Conservation (phyloP, 2,113 vertebrate genomes). For the Myanophis thanlyinensis region DNA sequence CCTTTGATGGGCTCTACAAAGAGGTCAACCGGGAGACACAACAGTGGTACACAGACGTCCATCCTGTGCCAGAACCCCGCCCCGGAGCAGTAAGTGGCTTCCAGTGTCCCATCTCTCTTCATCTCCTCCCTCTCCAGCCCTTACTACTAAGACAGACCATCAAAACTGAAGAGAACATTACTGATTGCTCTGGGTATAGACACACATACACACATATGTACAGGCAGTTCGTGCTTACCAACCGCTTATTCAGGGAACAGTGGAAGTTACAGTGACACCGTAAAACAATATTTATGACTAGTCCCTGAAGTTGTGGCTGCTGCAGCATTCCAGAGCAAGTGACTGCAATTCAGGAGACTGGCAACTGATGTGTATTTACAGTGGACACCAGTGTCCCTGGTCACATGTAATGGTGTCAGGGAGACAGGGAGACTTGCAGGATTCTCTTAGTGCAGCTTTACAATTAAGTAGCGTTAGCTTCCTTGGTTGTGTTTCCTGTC, state of each 20-base stretch:
- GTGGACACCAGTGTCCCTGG: neutral
- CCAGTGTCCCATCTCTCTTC: neutral
- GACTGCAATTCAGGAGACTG: neutral
- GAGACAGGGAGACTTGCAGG: no score
- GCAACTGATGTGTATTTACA: no score
- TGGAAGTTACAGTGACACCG: neutral
- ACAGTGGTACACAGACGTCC: constrained; percentile 93
- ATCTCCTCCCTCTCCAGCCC: neutral
- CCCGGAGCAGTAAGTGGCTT: constrained; percentile 82
- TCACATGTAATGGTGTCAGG: neutral
- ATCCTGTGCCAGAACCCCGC: constrained; percentile 81
- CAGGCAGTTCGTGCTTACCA: no score
- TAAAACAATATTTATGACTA: neutral
- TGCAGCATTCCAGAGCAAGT: neutral
- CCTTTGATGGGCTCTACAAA: constrained; percentile 86
- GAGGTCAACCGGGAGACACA: constrained; percentile 93
- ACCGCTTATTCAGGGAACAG: no score
- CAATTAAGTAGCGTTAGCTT: no score
- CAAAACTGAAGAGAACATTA: neutral
- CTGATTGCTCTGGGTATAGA: neutral
- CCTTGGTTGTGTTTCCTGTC: no score
- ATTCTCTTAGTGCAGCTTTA: no score
- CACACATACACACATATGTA: no score
- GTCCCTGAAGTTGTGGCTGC: neutral
- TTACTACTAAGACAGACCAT: neutral